Evolutionary conservation across 2,113 vertebrate species (phyloP).

Genomic region (Daboia siamensis): DNA sequence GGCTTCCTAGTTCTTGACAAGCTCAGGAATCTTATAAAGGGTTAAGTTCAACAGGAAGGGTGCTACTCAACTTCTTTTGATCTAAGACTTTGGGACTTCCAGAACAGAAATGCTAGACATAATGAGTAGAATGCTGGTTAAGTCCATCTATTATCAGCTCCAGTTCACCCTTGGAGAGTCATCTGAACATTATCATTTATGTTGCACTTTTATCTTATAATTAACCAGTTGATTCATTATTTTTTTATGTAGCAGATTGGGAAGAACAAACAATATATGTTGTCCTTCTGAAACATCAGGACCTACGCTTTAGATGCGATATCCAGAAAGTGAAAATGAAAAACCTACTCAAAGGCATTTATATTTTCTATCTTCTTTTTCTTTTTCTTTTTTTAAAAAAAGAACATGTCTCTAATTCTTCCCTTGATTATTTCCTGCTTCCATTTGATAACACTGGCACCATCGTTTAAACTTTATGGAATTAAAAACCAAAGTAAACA

Average conservation of each 20-base stretch:
- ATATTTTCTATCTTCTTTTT: background rate
- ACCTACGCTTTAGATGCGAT: background rate
- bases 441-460: background rate
- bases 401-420: background rate
- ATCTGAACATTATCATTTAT: rapidly evolving
- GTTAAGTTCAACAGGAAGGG: background rate
- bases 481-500: background rate
- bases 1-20: too few relatives aligned
- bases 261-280: background rate
- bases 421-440: background rate
- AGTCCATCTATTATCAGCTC: background rate
- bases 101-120: background rate
- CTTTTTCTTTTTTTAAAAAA: background rate
- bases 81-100: background rate
- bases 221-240: background rate
- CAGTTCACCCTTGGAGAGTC: background rate
- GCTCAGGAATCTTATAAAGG: background rate
- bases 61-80: background rate
- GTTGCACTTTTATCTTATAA: background rate
- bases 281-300: background rate
- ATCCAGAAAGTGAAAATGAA: background rate
- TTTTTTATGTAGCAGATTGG: background rate
- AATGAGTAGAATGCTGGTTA: background rate
- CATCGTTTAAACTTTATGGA: background rate
- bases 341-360: background rate